These are phyloP conservation scores for Diaphora mendica DNA, from an alignment of 2,888 invertebrate species.

Conservation along the genomic window DNA sequence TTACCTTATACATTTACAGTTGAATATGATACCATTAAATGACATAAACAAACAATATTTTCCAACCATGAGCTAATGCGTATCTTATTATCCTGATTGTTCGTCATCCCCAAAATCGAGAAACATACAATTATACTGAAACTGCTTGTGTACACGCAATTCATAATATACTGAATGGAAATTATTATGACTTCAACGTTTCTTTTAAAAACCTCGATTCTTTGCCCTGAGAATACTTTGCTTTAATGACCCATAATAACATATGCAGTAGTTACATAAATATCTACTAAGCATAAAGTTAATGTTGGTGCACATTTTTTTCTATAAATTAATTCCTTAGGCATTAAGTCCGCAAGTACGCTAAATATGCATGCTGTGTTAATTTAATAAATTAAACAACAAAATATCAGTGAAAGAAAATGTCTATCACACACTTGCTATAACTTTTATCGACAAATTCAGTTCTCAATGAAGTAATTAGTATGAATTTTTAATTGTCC, in stretches of 20 bases:
- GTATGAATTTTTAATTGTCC: not conserved
- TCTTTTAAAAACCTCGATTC: not conserved
- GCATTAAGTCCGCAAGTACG: too few species aligned
- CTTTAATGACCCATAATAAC: not conserved
- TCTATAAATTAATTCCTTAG: too few species aligned
- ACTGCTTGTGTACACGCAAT: constrained; percentile 2
- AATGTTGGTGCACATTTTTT: not conserved
- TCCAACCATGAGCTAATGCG: not conserved
- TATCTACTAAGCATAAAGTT: not conserved
- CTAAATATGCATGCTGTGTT: too few species aligned
- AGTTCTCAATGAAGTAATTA: too few species aligned
- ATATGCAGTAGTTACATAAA: not conserved
- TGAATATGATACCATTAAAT: not conserved
- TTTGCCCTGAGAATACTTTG: not conserved
- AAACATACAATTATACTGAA: not conserved
- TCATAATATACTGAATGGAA: not conserved
- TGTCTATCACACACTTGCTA: too few species aligned
- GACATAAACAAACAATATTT: not conserved
- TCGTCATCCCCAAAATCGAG: not conserved
- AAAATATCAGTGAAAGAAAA: too few species aligned
- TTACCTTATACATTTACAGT: too few species aligned
- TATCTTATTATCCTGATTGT: not conserved
- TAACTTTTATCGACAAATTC: too few species aligned
- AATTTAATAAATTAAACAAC: too few species aligned
- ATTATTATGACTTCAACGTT: not conserved